Evolutionary conservation across 53 echinoderm and acorn worm genomes (phyloP).

Genomic region (Temnopleurus reevesii): DNA sequence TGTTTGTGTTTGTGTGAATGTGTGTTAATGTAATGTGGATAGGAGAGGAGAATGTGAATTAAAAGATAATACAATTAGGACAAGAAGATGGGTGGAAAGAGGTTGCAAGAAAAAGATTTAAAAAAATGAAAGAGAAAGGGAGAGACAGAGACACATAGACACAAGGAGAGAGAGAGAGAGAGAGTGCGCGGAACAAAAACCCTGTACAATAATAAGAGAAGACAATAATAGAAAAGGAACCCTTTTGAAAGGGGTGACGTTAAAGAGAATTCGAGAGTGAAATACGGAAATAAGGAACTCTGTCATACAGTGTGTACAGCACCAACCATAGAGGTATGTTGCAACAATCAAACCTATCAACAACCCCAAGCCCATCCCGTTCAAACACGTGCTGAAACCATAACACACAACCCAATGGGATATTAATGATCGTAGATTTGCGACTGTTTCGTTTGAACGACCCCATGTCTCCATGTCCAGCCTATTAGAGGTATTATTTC

Average conservation of each 20-base stretch:
- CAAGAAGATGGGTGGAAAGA: not conserved
- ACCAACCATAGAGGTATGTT: too few relatives aligned
- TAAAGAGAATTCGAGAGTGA: not conserved
- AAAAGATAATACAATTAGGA: not conserved
- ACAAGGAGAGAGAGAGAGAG: not conserved
- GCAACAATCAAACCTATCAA: too few relatives aligned
- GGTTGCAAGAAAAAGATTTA: not conserved
- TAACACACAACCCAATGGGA: too few relatives aligned
- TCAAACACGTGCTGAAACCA: too few relatives aligned
- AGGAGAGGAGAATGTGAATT: not conserved
- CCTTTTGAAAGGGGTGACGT: not conserved
- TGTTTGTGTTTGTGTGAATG: too few relatives aligned
- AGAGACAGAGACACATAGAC: not conserved
- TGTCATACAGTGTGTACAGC: too few relatives aligned
- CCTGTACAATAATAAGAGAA: too few relatives aligned
- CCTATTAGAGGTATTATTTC: not conserved
- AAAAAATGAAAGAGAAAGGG: not conserved
- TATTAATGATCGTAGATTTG: too few relatives aligned
- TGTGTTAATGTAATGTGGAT: too few relatives aligned
- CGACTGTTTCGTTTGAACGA: too few relatives aligned
- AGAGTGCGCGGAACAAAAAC: not conserved
- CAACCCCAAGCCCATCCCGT: too few relatives aligned
- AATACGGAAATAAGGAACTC: not conserved
- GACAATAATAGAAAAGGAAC: not conserved
- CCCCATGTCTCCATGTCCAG: too few relatives aligned